Evolutionary conservation across 2,113 vertebrate species (phyloP), one percentile per base, ranked within the genome.

Genomic region (Semnornis frantzii): DNA sequence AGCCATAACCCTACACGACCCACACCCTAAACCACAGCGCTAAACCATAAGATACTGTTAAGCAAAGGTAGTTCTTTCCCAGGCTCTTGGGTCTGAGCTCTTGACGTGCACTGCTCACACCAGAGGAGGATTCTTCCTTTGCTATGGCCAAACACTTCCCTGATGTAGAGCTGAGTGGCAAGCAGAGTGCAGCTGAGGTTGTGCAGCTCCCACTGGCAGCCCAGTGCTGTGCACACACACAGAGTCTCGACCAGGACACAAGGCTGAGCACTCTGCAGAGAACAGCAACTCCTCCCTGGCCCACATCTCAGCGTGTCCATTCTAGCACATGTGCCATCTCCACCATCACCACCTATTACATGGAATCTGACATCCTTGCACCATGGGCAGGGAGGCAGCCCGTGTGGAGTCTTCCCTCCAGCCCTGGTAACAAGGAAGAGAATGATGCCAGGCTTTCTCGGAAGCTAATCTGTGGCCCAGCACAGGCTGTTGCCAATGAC

Each of bases 401-500:
- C 62, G 21, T 55, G 19, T 71, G 64, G 60, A 85, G 92, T 91
- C 94, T 92, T 91, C 86, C 34, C 89, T 93, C 81, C 46, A 80
- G 75, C 64, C 59, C 63, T 79, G 31, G 78, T 87, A 89, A 93
- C 23, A 42, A 85, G 80, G 88, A 78, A 24, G 10, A 88, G 80
- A 94, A 86, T 94, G 93, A 89, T 42, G 0, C 94, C 96, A 95
- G 84, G 48, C 78, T 95, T 96, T 96, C 95, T 94, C 78, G 93
- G 92, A 96, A 95, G 57, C 58, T 96, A 95, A 96, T 96, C 95
- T 94, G 59, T 52, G 72, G 82, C 81, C 89, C 91, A 91, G 54
- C 55, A 9, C 15, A 44, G 44, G 81, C 28, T 91, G 54, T 63
- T 90, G 94, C 89, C 91, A 95, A 85, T 62, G 76, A 33, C 79